Conservation (phyloP, 2,797 vertebrate genomes). For the Podarcis lilfordi region DNA sequence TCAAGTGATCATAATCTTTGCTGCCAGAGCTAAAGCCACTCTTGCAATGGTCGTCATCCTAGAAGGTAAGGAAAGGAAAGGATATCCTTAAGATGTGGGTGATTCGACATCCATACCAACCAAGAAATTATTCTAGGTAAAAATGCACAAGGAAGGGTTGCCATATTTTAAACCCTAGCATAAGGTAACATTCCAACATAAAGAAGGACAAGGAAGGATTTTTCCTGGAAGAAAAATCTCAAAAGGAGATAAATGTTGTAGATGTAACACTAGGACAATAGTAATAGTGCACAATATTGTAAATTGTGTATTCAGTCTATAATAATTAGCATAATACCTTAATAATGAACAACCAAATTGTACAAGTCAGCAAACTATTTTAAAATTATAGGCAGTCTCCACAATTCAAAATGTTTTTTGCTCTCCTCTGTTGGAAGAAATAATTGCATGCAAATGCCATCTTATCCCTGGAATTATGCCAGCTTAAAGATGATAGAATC, state of each 20-base stretch:
- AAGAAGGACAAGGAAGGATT: not conserved
- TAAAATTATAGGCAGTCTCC: not conserved
- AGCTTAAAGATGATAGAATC: no score
- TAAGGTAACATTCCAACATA: not conserved
- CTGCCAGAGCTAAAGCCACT: conserved; percentile 46
- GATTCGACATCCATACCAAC: not conserved
- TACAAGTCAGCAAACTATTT: not conserved
- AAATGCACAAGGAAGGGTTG: no score
- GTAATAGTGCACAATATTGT: not conserved
- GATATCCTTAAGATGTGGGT: not conserved
- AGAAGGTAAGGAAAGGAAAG: not conserved
- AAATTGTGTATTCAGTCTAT: not conserved
- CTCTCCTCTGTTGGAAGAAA: not conserved
- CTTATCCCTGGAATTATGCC: no score
- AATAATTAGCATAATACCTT: no score
- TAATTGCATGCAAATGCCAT: no score
- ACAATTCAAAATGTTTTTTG: not conserved
- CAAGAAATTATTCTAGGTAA: not conserved
- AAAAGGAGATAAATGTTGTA: not conserved
- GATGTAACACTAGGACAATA: not conserved
- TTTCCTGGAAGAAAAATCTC: not conserved
- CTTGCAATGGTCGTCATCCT: not conserved
- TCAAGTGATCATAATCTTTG: conserved; percentile 66
- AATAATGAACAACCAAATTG: not conserved
- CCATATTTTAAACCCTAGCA: no score